Evolutionary conservation across 1,140 invertebrate genomes (phyloP), one percentile per base, ranked within the genome.

Genomic region (Lanistes nyassanus): DNA sequence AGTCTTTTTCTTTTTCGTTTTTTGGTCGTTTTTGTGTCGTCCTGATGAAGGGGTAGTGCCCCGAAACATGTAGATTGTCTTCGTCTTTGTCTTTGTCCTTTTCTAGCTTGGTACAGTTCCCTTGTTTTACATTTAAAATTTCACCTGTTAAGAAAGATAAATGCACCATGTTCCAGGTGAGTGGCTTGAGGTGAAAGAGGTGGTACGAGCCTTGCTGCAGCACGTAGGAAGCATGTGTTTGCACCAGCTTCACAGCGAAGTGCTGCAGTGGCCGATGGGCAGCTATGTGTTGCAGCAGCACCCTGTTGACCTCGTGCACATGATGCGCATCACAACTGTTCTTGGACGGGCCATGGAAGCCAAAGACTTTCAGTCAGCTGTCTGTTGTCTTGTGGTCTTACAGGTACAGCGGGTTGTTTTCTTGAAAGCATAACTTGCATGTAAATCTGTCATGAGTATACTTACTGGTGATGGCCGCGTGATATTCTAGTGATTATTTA

Each of bases 171-270:
- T 47, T 19, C 16, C 73, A 79, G 79, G 70, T 53, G 68, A 81
- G 51, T 36, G 65, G 16, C 26, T 82, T n/a, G 36, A 74, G 19
- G 56, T 81, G 2, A 72, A 42, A 6, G 74, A 74, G 26, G 84
- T 88, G 23, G 80, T 86, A 26, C 65, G 78, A 29, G 69, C 79
- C 19, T 75, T 89, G 7, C 73, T 89, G 53, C 86, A 86, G 60
- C 86, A 89, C 76, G 84, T 88, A 0, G 84, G 85, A 19, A 84
- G 83, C 72, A 86, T 87, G 83, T 87, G 87, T 75, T 74, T 87
- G 6, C 88, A 89, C 64, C 82, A 88, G 69, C 76, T 88, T n/a
- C 70, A 78, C 75, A 66, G 68, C 16, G 82, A 86, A 65, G 60
- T 84, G 9, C 39, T 84, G 23, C 80, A 82, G 76, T 80, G 79